Evolutionary conservation across 2,113 vertebrate genomes (phyloP), one percentile per base, ranked within the genome.

Genomic region (Tursiops truncatus): DNA sequence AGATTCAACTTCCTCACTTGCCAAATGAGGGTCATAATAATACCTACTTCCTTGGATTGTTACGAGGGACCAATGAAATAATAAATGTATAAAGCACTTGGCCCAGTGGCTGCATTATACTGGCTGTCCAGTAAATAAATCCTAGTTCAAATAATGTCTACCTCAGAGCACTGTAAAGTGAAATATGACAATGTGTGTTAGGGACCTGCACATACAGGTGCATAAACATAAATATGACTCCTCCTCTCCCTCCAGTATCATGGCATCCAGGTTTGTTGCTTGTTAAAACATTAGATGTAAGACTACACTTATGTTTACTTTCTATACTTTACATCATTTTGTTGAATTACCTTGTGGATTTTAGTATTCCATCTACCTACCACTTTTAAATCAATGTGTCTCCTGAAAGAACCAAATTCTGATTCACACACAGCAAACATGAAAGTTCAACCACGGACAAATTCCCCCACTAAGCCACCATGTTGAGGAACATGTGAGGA

Each of bases 331-430:
- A 50, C 73, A 14, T 44, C 86, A 91, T 80, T 93, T 77, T 80
- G 50, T 41, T 50, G 71, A 76, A 81, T 77, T 85, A 53, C 63
- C 41, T 17, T 79, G 18, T 74, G n/a, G 33, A 81, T 96, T 60
- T 89, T 63, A 38, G 31, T 44, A 73, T 94, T 56, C 38, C 60
- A 65, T 47, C 18, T 56, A 63, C 26, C 50, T 71, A 88, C 67
- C 60, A 74, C 79, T 86, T 96, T 93, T 56, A 97, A 92, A 95
- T 62, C 36, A 67, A 76, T 62, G 0, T 23, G 65, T 93, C 53
- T 82, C 95, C 63, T 18, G 50, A 96, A 79, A 8, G 3, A 73
- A 56, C 31, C 56, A 94, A 53, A 70, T 84, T 60, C 25, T 44
- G 71, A 36, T 68, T 86, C 67, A 70, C 3, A 79, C 6, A 36